Evolutionary conservation across 1,140 invertebrate genomes (phyloP), one percentile per base, ranked within the genome.

Genomic region (Dryas iulia): DNA sequence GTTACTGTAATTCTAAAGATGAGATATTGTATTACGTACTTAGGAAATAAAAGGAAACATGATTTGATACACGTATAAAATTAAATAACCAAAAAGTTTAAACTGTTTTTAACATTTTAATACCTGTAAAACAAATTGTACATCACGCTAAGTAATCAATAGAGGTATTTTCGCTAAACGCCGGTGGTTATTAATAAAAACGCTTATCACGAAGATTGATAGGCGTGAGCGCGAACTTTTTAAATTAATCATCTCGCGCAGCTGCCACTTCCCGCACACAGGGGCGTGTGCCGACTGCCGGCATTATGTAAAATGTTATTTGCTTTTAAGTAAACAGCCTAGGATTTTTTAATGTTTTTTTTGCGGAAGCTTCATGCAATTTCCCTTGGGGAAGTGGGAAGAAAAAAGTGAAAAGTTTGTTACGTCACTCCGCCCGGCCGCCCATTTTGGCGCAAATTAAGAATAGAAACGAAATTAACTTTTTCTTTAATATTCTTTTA

Each of bases 161-260:
- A 18, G 39, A 47, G 39, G 39, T 47, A 18, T 47, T 47, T 8
- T 18, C 39, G 39, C 39, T 47, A 47, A 47, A 21, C 39, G 39
- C 7, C 8, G 39, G 14, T n/a, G 39, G 39, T 21, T 33, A 64
- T 33, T 54, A 54, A 54, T 24, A 63, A 54, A 63, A 63, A 56
- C 61, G 59, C 69, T 58, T 66, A 66, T 66, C 63, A 52, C 53
- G 21, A 63, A 64, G 70, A 70, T 72, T 72, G 67, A 70, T 63
- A 52, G 74, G 59, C 21, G 52, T 53, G 30, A 23, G 64, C 59
- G 35, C 23, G 67, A 53, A 77, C 70, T 78, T 78, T 75, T 57
- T 61, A 69, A 73, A 78, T 75, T 74, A 75, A 78, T 77, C 72
- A 77, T 72, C 33, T 59, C 12, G 47, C 63, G 24, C 63, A 66